A percentile compares a stretch with the other conserved stretches of the same genome.
phyloP scores from a whole-genome alignment of 2,888 invertebrate species.

The Chrysomela aeneicollis region DNA sequence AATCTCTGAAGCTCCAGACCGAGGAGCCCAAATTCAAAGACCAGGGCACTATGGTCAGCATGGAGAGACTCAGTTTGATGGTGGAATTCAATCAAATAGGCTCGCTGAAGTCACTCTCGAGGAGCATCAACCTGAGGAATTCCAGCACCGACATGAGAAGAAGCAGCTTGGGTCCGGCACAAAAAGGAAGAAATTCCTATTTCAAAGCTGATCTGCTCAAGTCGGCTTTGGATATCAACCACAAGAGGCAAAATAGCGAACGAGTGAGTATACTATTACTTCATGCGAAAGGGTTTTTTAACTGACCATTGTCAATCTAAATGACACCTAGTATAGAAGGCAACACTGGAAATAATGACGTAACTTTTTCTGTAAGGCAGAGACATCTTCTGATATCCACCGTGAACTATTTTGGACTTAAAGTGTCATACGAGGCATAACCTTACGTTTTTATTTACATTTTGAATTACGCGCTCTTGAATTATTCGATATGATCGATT shows the following conservation, averaged over 20 bases:
- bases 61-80: conserved; percentile 77
- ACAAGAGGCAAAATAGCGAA: conserved; percentile 47
- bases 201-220: conserved; percentile 74
- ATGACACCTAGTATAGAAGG: no score
- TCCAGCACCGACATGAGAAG: conserved; percentile 45
- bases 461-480: no score
- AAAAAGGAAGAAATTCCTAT: conserved; percentile 63
- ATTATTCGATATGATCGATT: no score
- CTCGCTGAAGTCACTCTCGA: conserved; percentile 74
- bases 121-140: conserved; percentile 54
- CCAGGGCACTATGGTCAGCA: conserved; percentile 74
- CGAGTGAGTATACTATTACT: conserved; percentile 23
- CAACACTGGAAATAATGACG: no score
- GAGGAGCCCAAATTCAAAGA: conserved; percentile 72
- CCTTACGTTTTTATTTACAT: no score
- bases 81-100: conserved; percentile 80
- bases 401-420: no score
- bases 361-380: no score
- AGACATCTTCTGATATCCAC: no score
- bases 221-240: conserved; percentile 75
- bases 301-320: no score
- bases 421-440: no score
- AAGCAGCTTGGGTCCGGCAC: conserved; percentile 65
- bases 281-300: no score
- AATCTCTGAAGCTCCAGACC: conserved; percentile 69